Evolutionary conservation across 2,797 vertebrate species (phyloP).

Genomic region (Phoxinus dragarum): DNA sequence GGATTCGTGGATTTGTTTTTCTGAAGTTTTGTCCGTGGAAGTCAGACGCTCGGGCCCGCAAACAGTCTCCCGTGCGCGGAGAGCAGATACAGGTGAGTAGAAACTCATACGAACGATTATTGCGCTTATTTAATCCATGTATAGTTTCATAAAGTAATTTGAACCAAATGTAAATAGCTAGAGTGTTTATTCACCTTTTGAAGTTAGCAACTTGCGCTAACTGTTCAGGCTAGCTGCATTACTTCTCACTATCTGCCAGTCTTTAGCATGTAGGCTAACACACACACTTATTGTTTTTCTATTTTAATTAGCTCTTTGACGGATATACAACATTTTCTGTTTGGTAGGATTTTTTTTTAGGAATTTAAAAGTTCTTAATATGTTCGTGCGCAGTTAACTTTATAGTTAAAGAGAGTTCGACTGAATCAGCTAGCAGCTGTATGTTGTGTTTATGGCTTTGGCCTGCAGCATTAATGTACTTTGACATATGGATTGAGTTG

Average conservation of each 20-base stretch:
- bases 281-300: background rate
- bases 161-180: background rate
- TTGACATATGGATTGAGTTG: conserved; percentile 18
- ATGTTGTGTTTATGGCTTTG: conserved; percentile 28
- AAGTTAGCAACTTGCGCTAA: conserved; percentile 32
- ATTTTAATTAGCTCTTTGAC: background rate
- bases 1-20: conserved; percentile 36
- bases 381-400: background rate
- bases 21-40: conserved; percentile 39
- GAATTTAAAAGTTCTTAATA: background rate
- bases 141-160: background rate
- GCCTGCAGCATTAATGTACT: conserved; percentile 33
- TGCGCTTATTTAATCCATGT: background rate
- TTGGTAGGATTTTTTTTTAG: too few relatives aligned
- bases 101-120: background rate
- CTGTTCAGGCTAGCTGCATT: conserved; percentile 28
- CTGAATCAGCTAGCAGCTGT: conserved; percentile 15
- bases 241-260: conserved; percentile 4
- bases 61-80: conserved; percentile 49
- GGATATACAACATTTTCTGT: background rate
- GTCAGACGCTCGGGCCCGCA: conserved; percentile 45
- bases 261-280: conserved; percentile 44
- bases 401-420: background rate
- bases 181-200: background rate
- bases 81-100: conserved; percentile 53